Evolutionary conservation across 1,140 invertebrate genomes (phyloP).

Genomic region (Mizuhopecten yessoensis): DNA sequence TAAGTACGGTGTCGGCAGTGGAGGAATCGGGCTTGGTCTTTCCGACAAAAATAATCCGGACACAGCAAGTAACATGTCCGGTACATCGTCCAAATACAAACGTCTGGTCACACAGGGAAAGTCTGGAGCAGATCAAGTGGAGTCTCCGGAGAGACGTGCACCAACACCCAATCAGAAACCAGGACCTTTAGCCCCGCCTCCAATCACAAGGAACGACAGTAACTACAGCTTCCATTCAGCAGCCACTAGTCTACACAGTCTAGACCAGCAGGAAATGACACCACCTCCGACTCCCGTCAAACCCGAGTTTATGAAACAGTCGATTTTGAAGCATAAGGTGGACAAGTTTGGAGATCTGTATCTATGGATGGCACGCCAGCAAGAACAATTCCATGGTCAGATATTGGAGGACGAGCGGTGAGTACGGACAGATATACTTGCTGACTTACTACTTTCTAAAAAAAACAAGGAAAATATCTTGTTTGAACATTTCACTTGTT

Average conservation of each 20-base stretch:
- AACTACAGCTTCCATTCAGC: slow-evolving; percentile 87
- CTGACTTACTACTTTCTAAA: too few species aligned
- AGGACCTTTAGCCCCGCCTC: slow-evolving; percentile 87
- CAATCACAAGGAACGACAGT: slow-evolving; percentile 88
- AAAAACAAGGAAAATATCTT: too few species aligned
- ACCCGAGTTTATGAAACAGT: slow-evolving; percentile 64
- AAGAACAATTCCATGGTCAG: slow-evolving; percentile 80
- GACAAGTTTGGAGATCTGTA: slow-evolving; percentile 91
- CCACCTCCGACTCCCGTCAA: slow-evolving; percentile 76
- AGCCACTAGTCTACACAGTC: slow-evolving; percentile 80
- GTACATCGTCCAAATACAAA: not conserved
- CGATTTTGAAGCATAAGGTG: slow-evolving; percentile 75
- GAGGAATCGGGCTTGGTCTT: not conserved
- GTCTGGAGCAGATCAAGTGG: not conserved
- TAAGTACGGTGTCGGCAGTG: not conserved
- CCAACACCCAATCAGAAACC: slow-evolving; percentile 69
- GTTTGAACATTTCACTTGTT: too few species aligned
- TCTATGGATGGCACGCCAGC: slow-evolving; percentile 96
- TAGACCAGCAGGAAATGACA: slow-evolving; percentile 70
- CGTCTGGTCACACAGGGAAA: not conserved
- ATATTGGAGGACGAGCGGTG: slow-evolving; percentile 55
- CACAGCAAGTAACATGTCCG: slow-evolving; percentile 6
- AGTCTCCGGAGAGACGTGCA: slow-evolving; percentile 52
- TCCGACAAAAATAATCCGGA: slow-evolving; percentile 21
- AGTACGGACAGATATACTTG: not conserved